A percentile compares a stretch with the other conserved stretches of the same genome.
These are phyloP conservation scores for Pagrus major DNA, from an alignment of 2,113 vertebrate genomes.

Conservation along the genomic window DNA sequence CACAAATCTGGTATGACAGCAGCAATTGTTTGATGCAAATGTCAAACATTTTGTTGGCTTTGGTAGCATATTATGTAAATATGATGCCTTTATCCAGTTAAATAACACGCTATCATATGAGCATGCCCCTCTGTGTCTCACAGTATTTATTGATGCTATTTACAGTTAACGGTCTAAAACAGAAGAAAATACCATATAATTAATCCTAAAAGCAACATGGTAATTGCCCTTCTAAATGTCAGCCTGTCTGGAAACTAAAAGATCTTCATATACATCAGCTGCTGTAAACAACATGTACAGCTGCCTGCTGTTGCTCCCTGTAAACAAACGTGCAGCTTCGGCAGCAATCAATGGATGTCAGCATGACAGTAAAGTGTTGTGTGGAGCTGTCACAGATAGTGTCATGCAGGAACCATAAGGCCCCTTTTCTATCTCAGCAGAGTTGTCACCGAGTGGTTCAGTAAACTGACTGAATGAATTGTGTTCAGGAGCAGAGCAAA, in stretches of 20 bases:
- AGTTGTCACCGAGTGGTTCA: slow-evolving; percentile 40
- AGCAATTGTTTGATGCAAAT: not conserved
- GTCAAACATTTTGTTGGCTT: not conserved
- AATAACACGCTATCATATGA: not conserved
- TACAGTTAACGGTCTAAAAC: not conserved
- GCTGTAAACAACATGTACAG: not conserved
- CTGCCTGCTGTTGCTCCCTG: slow-evolving; percentile 10
- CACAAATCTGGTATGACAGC: not conserved
- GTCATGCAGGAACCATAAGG: slow-evolving; percentile 32
- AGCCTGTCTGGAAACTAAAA: not conserved
- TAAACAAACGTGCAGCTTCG: slow-evolving; percentile 19
- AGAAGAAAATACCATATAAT: slow-evolving; percentile 9
- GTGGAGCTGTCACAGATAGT: slow-evolving; percentile 54
- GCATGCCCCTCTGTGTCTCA: not conserved
- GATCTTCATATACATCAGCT: not conserved
- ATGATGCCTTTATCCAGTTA: not conserved
- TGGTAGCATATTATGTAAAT: not conserved
- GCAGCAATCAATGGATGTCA: slow-evolving; percentile 21
- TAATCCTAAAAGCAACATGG: not conserved
- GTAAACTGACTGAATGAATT: slow-evolving; percentile 35
- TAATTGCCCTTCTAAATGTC: slow-evolving; percentile 9
- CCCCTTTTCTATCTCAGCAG: slow-evolving; percentile 11
- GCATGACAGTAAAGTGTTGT: slow-evolving; percentile 26
- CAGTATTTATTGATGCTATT: not conserved
- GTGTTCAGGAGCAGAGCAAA: slow-evolving; percentile 39